phyloP scores from a whole-genome alignment of 2,797 vertebrate species.

The Garrulus glandarius region DNA sequence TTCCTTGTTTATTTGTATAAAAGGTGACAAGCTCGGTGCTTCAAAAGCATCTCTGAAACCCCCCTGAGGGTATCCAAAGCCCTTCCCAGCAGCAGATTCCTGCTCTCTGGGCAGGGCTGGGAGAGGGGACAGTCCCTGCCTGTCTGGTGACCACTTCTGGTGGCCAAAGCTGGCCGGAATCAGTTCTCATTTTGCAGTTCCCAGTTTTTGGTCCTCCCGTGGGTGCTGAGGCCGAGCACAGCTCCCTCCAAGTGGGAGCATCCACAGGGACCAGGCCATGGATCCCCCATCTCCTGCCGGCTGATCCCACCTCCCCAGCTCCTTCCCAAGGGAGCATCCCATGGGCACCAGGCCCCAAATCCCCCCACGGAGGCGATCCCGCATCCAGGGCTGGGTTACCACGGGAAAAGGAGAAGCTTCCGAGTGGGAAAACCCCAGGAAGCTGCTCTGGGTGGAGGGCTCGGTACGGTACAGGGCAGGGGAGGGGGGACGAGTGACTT shows the following conservation, averaged over 20 bases:
- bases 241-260: rapidly evolving
- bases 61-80: rapidly evolving
- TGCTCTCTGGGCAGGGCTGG: background rate
- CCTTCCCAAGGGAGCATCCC: background rate
- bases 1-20: rapidly evolving
- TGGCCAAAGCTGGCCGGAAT: rapidly evolving
- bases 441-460: background rate
- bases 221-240: rapidly evolving
- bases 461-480: background rate
- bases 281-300: background rate
- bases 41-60: background rate
- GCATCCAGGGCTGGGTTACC: background rate
- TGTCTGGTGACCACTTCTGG: background rate
- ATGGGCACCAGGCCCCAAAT: background rate
- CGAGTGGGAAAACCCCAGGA: background rate
- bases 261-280: rapidly evolving
- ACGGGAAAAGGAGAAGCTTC: background rate
- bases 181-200: background rate
- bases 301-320: background rate
- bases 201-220: rapidly evolving
- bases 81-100: background rate
- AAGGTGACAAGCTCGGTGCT: background rate
- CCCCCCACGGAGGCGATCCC: rapidly evolving
- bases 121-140: background rate
- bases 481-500: background rate